phyloP scores from a whole-genome alignment of 2,113 vertebrate species.

The Tiliqua scincoides region DNA sequence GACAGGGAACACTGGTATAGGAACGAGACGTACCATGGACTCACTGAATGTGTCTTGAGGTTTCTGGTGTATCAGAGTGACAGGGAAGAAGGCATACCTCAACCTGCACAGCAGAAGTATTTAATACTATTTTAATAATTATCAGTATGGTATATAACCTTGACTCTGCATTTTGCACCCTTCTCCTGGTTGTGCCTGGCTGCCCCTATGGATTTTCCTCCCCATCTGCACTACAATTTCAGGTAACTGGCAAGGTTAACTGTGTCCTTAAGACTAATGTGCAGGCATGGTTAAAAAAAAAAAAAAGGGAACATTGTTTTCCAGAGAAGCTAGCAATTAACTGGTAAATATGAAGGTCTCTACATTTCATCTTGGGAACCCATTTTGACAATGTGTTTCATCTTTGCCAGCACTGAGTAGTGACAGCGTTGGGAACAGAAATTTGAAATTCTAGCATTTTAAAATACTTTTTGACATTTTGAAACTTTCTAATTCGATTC shows the following conservation, averaged over 20 bases:
- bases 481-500: constrained; percentile 16
- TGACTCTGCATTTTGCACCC: background rate
- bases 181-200: background rate
- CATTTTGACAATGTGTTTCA: background rate
- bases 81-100: background rate
- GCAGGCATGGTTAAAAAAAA: background rate
- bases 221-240: background rate
- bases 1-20: too few relatives aligned
- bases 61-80: background rate
- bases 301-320: background rate
- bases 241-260: background rate
- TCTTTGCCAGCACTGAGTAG: background rate
- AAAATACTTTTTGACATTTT: constrained; percentile 12
- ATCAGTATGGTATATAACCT: background rate
- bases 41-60: background rate
- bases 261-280: background rate
- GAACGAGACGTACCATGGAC: background rate
- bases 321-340: background rate
- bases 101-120: background rate
- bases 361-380: background rate
- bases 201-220: too few relatives aligned
- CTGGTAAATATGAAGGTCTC: background rate
- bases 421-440: background rate
- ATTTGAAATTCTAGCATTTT: background rate
- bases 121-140: background rate